Conservation (phyloP, 1,140 invertebrate species). For the Neoseiulus cucumeris region DNA sequence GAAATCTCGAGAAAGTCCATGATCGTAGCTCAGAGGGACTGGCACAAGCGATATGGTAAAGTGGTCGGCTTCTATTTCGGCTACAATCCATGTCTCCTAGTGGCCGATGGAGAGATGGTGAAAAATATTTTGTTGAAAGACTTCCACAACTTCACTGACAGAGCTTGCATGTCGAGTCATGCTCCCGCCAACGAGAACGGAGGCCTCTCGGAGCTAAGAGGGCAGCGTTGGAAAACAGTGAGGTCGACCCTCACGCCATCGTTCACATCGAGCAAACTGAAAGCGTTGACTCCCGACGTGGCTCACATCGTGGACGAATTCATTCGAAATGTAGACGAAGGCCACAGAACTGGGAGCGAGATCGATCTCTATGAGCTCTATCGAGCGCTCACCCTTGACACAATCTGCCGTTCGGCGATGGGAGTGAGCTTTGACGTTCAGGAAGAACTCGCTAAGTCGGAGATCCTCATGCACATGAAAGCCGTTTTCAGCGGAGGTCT, state of each 20-base stretch:
- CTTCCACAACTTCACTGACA: background rate
- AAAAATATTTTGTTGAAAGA: background rate
- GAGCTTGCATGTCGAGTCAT: background rate
- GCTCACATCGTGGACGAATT: no score
- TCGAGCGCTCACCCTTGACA: background rate
- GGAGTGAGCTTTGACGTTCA: background rate
- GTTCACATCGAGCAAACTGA: background rate
- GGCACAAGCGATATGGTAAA: no score
- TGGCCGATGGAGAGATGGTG: background rate
- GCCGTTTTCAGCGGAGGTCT: no score
- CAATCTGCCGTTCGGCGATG: background rate
- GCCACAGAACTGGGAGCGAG: no score
- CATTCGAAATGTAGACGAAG: no score
- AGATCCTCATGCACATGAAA: background rate
- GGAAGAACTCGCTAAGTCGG: background rate
- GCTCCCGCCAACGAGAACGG: background rate
- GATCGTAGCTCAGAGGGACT: no score
- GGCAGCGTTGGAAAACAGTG: background rate
- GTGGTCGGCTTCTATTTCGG: slow-evolving; percentile 22
- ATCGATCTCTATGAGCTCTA: background rate
- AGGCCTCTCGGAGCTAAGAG: background rate
- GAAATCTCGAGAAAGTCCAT: slow-evolving; percentile 25
- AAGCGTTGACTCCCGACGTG: background rate
- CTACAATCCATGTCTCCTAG: background rate
- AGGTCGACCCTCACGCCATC: background rate